A percentile compares a stretch with the other conserved stretches of the same genome.
These are phyloP conservation scores for Pipistrellus nathusii DNA, from an alignment of 2,797 vertebrate species.

Conservation along the genomic window DNA sequence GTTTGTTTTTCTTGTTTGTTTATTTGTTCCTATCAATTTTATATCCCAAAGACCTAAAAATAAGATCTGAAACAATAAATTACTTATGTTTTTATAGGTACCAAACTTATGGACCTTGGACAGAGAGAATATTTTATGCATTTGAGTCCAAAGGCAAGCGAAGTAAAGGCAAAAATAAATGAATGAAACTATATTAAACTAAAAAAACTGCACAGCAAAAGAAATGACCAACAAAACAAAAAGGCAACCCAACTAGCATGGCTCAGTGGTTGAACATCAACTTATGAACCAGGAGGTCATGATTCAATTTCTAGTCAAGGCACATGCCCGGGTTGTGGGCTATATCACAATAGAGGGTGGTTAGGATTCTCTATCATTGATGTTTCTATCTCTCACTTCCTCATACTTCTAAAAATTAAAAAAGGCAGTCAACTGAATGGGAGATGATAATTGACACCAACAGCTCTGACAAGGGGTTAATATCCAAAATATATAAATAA, in stretches of 20 bases:
- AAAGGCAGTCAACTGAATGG: background rate
- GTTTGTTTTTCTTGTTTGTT: background rate
- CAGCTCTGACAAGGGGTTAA: background rate
- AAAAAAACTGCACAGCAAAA: background rate
- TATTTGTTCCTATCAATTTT: background rate
- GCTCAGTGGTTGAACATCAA: no score
- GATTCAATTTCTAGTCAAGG: no score
- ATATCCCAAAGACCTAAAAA: background rate
- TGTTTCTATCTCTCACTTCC: no score
- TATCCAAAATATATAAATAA: background rate
- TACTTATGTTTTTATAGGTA: background rate
- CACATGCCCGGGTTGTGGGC: no score
- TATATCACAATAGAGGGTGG: no score
- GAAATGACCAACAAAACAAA: background rate
- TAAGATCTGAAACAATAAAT: background rate
- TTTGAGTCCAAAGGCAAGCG: background rate
- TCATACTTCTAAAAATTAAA: no score
- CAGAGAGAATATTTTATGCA: background rate
- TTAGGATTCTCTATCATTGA: no score
- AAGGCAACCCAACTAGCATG: background rate
- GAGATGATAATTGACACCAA: background rate
- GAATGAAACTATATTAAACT: background rate
- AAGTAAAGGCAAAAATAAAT: background rate
- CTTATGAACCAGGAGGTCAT: no score
- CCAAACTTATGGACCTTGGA: background rate